Base-by-base conservation (phyloP, 1,140 invertebrate species). In the Bombus waltoni region DNA sequence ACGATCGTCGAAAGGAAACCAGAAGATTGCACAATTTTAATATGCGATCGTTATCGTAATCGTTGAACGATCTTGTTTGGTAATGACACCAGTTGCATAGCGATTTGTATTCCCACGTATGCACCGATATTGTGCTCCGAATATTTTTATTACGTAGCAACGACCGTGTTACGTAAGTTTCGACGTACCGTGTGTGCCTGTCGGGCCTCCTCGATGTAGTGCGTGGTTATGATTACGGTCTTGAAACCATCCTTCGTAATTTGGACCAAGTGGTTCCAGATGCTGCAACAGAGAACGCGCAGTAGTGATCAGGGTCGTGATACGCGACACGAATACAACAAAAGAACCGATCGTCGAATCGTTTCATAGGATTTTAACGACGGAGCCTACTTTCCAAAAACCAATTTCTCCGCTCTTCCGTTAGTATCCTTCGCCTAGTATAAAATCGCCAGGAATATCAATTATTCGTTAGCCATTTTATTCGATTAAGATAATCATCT, bases 201-300 rank as follows among this genome's bases (percentile, higher is more conserved):
- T 89, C 98, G 95, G 1, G 98, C 98, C 94, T 99, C 98, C 94
- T 99, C 98, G 86, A 99, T 98, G 91, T 99, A 99, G 96, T 99
- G 98, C 35, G 98, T 99, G 4, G 98, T 99, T 88, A 99, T 98
- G 88, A 99, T 98, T 85, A 99, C 97, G 11, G 98, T 99, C 92
- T 98, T 98, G 90, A 97, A 96, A 42, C 97, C 97, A 79, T 97
- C 97, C 94, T 97, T 97, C 88, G 98, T 97, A 87, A 99, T 97
- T 92, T 97, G 97, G 38, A 98, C 97, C 90, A 99, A 95, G 93
- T 99, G 98, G 89, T 98, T 97, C 98, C 98, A 99, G 91, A 99
- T 99, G 92, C 98, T 97, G 91, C 32, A 95, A 95, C 13, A 68
- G 42, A 53, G 32, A 65, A 65, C 1, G 3, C 28, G 42, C 3